A percentile compares a stretch with the other conserved stretches of the same genome.
These are phyloP conservation scores for Egretta garzetta DNA, from an alignment of 2,113 vertebrate genomes.

Conservation along the genomic window DNA sequence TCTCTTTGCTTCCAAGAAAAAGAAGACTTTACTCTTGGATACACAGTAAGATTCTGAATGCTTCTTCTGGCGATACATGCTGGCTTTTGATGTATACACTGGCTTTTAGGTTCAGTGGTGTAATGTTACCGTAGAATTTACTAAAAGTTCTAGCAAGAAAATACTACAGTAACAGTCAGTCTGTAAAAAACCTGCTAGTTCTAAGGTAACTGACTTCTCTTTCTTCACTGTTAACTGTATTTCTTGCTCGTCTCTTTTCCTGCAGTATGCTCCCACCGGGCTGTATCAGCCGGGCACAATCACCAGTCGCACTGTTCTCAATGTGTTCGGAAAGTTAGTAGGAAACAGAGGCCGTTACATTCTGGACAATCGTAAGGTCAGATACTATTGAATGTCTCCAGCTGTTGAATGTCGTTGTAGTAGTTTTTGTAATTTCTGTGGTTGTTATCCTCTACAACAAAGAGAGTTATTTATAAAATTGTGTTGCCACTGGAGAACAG, in stretches of 20 bases:
- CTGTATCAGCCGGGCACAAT: constrained; percentile 81
- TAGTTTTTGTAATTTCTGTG: neutral
- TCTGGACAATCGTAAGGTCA: constrained; percentile 85
- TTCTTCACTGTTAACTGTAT: neutral
- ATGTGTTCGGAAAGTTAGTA: constrained; percentile 73
- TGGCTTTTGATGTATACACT: neutral
- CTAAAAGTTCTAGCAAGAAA: neutral
- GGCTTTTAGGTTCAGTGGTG: neutral
- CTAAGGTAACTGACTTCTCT: neutral
- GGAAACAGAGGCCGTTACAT: constrained; percentile 75
- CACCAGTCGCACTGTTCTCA: constrained; percentile 83
- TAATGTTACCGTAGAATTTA: neutral
- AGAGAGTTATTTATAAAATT: neutral
- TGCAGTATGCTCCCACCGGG: constrained; percentile 71
- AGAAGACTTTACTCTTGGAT: neutral
- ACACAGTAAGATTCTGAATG: neutral
- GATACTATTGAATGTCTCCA: neutral
- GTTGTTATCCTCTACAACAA: neutral
- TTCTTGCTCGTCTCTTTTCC: constrained; percentile 26
- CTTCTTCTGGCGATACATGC: neutral
- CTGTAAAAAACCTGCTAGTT: neutral
- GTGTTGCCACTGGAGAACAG: neutral
- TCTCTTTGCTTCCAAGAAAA: neutral
- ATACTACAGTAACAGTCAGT: neutral
- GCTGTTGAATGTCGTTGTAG: neutral